A percentile compares a stretch with the other conserved stretches of the same genome.
These are phyloP conservation scores for Pseudomyrmex flavicornis DNA, from an alignment of 1,140 invertebrate genomes.

Conservation along the genomic window DNA sequence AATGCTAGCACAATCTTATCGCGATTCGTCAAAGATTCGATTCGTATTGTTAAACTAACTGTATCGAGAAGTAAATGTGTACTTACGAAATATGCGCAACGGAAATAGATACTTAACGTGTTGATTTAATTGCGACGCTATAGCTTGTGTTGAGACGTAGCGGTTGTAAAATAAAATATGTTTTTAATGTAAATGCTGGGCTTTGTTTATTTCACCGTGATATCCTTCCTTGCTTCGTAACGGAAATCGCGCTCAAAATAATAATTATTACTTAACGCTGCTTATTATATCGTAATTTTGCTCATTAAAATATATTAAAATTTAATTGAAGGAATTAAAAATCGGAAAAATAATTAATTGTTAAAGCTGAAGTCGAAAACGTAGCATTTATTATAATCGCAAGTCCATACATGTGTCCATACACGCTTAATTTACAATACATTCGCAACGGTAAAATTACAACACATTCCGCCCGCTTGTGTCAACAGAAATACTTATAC, in stretches of 20 bases:
- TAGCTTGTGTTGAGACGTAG: conserved; percentile 71
- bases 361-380: conserved; percentile 35
- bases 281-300: neutral
- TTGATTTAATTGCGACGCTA: conserved; percentile 61
- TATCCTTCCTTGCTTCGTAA: neutral
- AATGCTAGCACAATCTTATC: conserved; percentile 20
- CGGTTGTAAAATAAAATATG: conserved; percentile 76
- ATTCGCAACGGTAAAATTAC: conserved; percentile 53
- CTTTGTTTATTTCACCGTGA: neutral
- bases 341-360: neutral
- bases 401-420: conserved; percentile 66
- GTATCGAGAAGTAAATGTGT: conserved; percentile 71
- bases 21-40: conserved; percentile 35
- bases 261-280: neutral
- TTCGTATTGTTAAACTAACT: conserved; percentile 58
- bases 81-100: conserved; percentile 71
- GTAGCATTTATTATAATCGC: conserved; percentile 70
- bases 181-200: conserved; percentile 72
- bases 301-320: neutral
- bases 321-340: neutral
- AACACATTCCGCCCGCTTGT: conserved; percentile 29
- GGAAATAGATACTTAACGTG: conserved; percentile 67
- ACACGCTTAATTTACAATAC: conserved; percentile 67
- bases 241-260: neutral
- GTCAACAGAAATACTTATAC: conserved; percentile 41